Evolutionary conservation across 2,797 vertebrate species (phyloP).

Genomic region (Acanthurus lineatus): DNA sequence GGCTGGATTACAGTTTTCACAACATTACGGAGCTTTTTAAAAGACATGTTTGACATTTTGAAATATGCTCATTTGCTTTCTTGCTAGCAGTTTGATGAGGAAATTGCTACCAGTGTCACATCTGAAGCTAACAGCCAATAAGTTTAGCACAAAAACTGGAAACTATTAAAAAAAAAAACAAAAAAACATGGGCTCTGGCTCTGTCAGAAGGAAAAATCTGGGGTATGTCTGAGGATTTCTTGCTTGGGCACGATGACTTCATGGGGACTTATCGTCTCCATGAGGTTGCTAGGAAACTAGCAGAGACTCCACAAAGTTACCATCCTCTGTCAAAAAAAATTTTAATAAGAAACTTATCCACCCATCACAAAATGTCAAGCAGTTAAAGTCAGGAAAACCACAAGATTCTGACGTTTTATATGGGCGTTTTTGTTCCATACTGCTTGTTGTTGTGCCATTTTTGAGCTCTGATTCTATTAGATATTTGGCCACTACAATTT

Average conservation of each 20-base stretch:
- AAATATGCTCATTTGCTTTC: background rate
- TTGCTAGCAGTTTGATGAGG: background rate
- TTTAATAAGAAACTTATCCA: background rate
- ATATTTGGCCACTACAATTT: background rate
- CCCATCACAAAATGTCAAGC: background rate
- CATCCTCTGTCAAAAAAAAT: background rate
- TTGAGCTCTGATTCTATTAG: conserved; percentile 8
- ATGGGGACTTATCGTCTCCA: background rate
- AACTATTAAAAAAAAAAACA: background rate
- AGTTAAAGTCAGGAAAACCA: conserved; percentile 9
- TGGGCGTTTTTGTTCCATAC: conserved; percentile 23
- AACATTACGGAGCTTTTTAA: background rate
- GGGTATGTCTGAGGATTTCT: background rate
- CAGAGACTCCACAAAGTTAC: background rate
- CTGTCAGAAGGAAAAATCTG: background rate
- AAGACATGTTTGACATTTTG: background rate
- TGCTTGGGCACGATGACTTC: background rate
- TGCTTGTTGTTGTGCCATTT: conserved; percentile 10
- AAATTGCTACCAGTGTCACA: background rate
- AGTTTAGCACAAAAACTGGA: background rate
- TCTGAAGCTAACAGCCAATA: background rate
- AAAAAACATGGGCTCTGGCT: background rate
- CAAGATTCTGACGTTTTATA: conserved; percentile 6
- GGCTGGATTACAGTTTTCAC: background rate
- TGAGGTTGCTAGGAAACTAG: background rate